Percentiles rank a stretch among this genome's conserved stretches.
Evolutionary conservation across 2,797 vertebrate genomes (phyloP).

Genomic region (Gorsachius magnificus): DNA sequence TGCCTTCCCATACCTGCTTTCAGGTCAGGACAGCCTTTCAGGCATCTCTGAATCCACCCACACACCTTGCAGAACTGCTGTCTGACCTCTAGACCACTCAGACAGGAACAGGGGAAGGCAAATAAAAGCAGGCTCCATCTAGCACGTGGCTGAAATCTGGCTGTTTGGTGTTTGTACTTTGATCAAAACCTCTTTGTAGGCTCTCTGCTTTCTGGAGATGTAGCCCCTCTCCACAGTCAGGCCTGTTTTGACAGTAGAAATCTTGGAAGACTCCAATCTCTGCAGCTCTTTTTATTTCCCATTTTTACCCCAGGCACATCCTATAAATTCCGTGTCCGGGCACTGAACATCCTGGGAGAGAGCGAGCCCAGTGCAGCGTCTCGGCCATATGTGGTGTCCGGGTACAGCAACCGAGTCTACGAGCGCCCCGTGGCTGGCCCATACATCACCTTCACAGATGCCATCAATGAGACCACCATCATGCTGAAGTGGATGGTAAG

Average conservation of each 20-base stretch:
- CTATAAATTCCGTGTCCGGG: slow-evolving; percentile 95
- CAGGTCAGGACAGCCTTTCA: background rate
- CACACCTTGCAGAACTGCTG: background rate
- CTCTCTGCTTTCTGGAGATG: background rate
- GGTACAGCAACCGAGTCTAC: slow-evolving; percentile 84
- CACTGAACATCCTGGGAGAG: slow-evolving; percentile 93
- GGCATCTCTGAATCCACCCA: background rate
- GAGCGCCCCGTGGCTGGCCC: slow-evolving; percentile 91
- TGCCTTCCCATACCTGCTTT: background rate
- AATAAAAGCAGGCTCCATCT: background rate
- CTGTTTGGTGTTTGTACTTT: background rate
- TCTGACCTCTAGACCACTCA: background rate
- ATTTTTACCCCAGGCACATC: slow-evolving; percentile 81
- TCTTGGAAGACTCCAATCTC: background rate
- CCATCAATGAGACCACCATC: slow-evolving; percentile 95
- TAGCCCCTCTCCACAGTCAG: background rate
- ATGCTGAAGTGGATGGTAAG: slow-evolving; percentile 98
- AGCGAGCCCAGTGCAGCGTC: slow-evolving; percentile 93
- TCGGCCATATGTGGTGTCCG: slow-evolving; percentile 90
- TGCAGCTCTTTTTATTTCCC: background rate
- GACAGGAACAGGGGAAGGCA: background rate
- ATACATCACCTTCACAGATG: slow-evolving; percentile 98
- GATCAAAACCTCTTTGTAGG: background rate
- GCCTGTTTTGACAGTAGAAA: background rate
- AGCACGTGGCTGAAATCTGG: background rate